These are phyloP conservation scores for Mongoloraphidia duomilia DNA, from an alignment of 2,888 invertebrate genomes.

Conservation along the genomic window DNA sequence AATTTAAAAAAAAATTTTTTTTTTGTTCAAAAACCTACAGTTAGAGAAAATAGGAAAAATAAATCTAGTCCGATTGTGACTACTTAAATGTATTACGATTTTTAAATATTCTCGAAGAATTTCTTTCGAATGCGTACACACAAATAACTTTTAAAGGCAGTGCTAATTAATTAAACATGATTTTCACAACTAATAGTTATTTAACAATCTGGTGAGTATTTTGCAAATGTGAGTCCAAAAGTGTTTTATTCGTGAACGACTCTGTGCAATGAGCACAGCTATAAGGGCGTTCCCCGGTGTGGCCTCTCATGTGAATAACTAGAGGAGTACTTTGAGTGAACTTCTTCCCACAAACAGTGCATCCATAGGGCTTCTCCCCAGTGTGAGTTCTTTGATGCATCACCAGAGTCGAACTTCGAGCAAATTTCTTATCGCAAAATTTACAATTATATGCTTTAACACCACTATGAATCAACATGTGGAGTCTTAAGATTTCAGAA, in stretches of 20 bases:
- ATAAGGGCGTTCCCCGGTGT: slow-evolving; percentile 29
- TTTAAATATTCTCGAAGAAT: too few relatives aligned
- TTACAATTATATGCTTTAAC: slow-evolving; percentile 33
- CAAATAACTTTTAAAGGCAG: too few relatives aligned
- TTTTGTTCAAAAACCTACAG: too few relatives aligned
- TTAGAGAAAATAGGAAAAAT: too few relatives aligned
- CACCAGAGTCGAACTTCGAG: slow-evolving; percentile 29
- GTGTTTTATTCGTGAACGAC: slow-evolving; percentile 20
- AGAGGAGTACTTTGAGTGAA: slow-evolving; percentile 37
- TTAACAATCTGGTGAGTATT: background rate
- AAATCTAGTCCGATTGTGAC: too few relatives aligned
- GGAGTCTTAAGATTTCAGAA: slow-evolving; percentile 30
- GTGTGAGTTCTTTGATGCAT: slow-evolving; percentile 22
- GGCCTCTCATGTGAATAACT: slow-evolving; percentile 26
- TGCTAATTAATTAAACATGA: too few relatives aligned
- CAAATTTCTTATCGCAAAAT: slow-evolving; percentile 33
- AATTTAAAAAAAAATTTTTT: too few relatives aligned
- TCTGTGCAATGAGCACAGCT: slow-evolving; percentile 33
- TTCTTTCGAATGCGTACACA: too few relatives aligned
- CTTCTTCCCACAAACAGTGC: slow-evolving; percentile 32
- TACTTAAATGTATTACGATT: too few relatives aligned
- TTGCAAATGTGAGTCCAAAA: slow-evolving; percentile 5
- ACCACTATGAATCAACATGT: slow-evolving; percentile 31
- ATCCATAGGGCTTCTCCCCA: slow-evolving; percentile 19
- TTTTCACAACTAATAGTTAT: too few relatives aligned